A percentile compares a stretch with the other conserved stretches of the same genome.
phyloP scores from a whole-genome alignment of 2,888 invertebrate genomes.

The Mythimna lalbum region DNA sequence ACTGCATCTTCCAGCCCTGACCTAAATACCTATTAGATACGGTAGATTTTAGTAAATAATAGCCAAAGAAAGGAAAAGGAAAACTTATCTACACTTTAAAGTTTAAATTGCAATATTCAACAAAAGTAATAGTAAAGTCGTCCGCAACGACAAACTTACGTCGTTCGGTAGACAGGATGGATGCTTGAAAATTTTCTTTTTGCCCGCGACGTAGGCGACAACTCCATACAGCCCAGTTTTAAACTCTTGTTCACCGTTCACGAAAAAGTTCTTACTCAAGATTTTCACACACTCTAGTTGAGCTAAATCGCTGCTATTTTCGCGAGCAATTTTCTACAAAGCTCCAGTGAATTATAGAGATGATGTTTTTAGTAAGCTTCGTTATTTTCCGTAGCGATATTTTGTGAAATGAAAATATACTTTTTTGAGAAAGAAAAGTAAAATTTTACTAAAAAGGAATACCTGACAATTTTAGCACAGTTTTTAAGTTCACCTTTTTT shows the following conservation, averaged over 20 bases:
- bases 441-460: not conserved
- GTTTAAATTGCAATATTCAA: slow-evolving; percentile 12
- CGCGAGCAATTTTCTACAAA: slow-evolving; percentile 28
- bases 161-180: slow-evolving; percentile 29
- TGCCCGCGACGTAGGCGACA: slow-evolving; percentile 16
- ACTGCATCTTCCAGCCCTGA: not conserved
- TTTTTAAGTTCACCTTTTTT: too few relatives aligned
- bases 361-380: not conserved
- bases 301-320: slow-evolving; percentile 39
- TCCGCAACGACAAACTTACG: not conserved
- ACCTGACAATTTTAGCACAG: too few relatives aligned
- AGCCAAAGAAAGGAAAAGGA: too few relatives aligned
- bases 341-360: slow-evolving; percentile 15
- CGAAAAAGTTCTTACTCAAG: slow-evolving; percentile 43
- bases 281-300: slow-evolving; percentile 45
- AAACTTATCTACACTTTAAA: slow-evolving; percentile 7
- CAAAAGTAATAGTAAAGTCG: slow-evolving; percentile 1
- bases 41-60: too few relatives aligned
- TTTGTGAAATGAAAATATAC: slow-evolving; percentile 11
- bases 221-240: slow-evolving; percentile 48
- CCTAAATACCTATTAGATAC: not conserved
- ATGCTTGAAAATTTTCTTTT: slow-evolving; percentile 37
- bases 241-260: slow-evolving; percentile 24
- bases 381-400: slow-evolving; percentile 11
- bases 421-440: not conserved